phyloP scores from a whole-genome alignment of 2,888 invertebrate species.

The Drosophila niveifrons region DNA sequence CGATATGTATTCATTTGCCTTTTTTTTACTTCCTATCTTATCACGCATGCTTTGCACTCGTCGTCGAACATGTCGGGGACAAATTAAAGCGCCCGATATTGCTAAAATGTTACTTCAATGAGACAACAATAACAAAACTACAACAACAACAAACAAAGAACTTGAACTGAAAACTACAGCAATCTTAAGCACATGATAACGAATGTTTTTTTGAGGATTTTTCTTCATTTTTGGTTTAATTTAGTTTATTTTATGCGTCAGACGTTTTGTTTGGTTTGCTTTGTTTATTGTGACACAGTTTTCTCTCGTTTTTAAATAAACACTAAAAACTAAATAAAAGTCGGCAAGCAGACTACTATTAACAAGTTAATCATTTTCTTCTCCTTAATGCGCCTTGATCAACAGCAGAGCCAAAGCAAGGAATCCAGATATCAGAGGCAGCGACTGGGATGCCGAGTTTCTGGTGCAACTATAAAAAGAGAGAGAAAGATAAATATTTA shows the following conservation, averaged over 20 bases:
- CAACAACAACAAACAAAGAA: not conserved
- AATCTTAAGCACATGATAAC: conserved; percentile 28
- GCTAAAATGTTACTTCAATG: conserved; percentile 35
- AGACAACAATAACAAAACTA: not conserved
- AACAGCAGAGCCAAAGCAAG: conserved; percentile 58
- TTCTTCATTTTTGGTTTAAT: not conserved
- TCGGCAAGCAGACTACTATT: conserved; percentile 33
- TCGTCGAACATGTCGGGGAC: conserved; percentile 57
- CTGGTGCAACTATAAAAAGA: conserved; percentile 48
- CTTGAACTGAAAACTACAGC: not conserved
- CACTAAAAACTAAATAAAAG: conserved; percentile 77
- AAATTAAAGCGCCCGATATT: conserved; percentile 68
- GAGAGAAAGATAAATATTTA: not conserved
- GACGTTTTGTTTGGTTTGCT: conserved; percentile 7
- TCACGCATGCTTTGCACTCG: conserved; percentile 41
- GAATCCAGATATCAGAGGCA: conserved; percentile 63
- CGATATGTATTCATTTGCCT: not conserved
- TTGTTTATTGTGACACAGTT: conserved; percentile 41
- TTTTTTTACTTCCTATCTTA: conserved; percentile 54
- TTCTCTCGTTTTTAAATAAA: conserved; percentile 46
- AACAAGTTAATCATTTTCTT: conserved; percentile 32
- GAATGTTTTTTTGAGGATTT: conserved; percentile 8
- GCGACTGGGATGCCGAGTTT: conserved; percentile 57
- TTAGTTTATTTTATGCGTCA: conserved; percentile 42
- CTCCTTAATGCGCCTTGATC: conserved; percentile 57